Evolutionary conservation across 2,113 vertebrate species (phyloP), one percentile per base, ranked within the genome.

Genomic region (Cheirogaleus medius): DNA sequence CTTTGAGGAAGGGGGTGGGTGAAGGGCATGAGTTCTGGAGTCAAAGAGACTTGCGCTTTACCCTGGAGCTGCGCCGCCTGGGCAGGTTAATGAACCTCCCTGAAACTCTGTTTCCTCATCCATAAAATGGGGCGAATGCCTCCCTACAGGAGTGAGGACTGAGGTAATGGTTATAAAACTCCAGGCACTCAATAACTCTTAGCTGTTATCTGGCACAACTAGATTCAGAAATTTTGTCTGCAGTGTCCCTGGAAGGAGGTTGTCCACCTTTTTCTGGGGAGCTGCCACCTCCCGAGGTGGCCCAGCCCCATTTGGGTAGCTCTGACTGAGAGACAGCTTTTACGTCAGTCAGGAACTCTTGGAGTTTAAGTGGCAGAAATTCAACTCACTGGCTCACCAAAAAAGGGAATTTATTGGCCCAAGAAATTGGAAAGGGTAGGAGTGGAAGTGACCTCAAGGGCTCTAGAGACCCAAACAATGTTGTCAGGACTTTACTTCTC

Each of bases 341-440:
- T 44, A 63, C 13, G 0, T 97, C 95, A 94, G 32, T 82, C 63
- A 76, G 86, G 60, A 74, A 87, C 64, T 78, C 68, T 91, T 78
- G 71, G 66, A 95, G 85, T 93, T 44, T 88, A 97, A 93, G 82
- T 95, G 93, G 96, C 83, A 97, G 91, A 76, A 94, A 80, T 84
- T 80, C 73, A 87, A 87, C 37, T 87, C 82, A 88, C 91, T 58
- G 17, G 66, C 29, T 97, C 68, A 86, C 94, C 77, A 73, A 82
- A 92, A 95, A 96, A 83, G 89, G 44, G 83, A 93, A 90, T 95
- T 69, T 91, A 78, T 74, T 90, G 49, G 87, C 58, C 29, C 60
- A 69, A 93, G 90, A 96, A 87, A 95, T 32, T 84, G 74, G 90
- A 52, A 86, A 95, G 58, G 44, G 49, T 29, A 39, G 60, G 60